Conservation (phyloP, 2,113 vertebrate genomes). For the Scomber scombrus region DNA sequence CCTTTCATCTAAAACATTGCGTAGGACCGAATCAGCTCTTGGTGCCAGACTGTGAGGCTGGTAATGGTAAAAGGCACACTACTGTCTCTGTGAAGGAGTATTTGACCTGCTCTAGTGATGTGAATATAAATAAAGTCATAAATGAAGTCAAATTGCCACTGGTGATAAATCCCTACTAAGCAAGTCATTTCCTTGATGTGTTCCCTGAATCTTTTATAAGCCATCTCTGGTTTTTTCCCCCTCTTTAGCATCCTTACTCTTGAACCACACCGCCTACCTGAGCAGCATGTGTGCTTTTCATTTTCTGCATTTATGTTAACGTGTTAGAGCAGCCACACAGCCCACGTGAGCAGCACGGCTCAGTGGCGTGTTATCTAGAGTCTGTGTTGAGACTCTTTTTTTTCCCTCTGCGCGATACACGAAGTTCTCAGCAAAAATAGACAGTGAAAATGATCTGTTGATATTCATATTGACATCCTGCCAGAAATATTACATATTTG, state of each 20-base stretch:
- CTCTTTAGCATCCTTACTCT: conserved; percentile 17
- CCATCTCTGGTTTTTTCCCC: conserved; percentile 34
- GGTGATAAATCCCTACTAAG: conserved; percentile 68
- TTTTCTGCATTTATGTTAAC: too few species aligned
- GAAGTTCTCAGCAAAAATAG: too few species aligned
- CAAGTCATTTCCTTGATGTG: conserved; percentile 64
- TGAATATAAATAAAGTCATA: conserved; percentile 74
- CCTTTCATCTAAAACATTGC: conserved; percentile 35
- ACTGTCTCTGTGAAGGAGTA: conserved; percentile 52
- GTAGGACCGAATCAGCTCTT: conserved; percentile 9
- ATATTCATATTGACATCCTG: too few species aligned
- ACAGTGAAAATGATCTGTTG: too few species aligned
- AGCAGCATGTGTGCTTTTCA: too few species aligned
- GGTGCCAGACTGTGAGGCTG: conserved; percentile 31
- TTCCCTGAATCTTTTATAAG: conserved; percentile 77
- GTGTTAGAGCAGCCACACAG: too few species aligned
- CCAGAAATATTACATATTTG: too few species aligned
- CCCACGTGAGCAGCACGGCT: too few species aligned
- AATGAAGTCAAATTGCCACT: conserved; percentile 74
- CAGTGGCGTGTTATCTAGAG: too few species aligned
- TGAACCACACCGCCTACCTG: too few species aligned
- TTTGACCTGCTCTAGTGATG: conserved; percentile 55
- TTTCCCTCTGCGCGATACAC: too few species aligned
- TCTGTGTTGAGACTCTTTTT: too few species aligned
- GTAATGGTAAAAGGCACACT: conserved; percentile 53